Evolutionary conservation across 1,140 invertebrate species (phyloP).

Genomic region (Cepaea nemoralis): DNA sequence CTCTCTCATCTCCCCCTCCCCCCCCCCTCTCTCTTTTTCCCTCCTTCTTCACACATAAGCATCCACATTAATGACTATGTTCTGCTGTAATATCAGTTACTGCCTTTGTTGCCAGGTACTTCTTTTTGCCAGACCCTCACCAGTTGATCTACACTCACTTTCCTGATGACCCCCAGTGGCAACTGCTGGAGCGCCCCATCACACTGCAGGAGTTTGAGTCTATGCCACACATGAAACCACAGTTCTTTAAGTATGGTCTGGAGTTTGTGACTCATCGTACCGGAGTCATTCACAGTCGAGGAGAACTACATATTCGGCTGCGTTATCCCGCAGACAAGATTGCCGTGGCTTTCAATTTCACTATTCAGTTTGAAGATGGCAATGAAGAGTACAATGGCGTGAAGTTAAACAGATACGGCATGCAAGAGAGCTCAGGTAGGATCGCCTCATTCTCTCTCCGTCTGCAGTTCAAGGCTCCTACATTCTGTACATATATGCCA

Average conservation of each 20-base stretch:
- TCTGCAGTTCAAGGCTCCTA: constrained; percentile 66
- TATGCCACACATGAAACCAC: too few relatives aligned
- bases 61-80: too few relatives aligned
- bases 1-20: too few relatives aligned
- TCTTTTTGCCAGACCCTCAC: constrained; percentile 70
- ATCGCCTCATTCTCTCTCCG: constrained; percentile 69
- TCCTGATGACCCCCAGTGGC: constrained; percentile 71
- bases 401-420: constrained; percentile 67
- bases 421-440: constrained; percentile 69
- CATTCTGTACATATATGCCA: constrained; percentile 71
- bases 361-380: constrained; percentile 66
- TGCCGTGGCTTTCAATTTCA: too few relatives aligned
- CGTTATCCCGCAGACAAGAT: constrained; percentile 62
- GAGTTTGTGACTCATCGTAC: too few relatives aligned
- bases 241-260: too few relatives aligned
- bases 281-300: too few relatives aligned
- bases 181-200: constrained; percentile 67
- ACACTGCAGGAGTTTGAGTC: too few relatives aligned
- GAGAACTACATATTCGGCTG: constrained; percentile 65
- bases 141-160: constrained; percentile 72
- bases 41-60: too few relatives aligned
- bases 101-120: too few relatives aligned
- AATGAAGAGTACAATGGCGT: constrained; percentile 64
- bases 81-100: too few relatives aligned
- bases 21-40: too few relatives aligned